These are phyloP conservation scores for Ambastaia sidthimunki DNA, from an alignment of 2,797 vertebrate species.

Conservation along the genomic window DNA sequence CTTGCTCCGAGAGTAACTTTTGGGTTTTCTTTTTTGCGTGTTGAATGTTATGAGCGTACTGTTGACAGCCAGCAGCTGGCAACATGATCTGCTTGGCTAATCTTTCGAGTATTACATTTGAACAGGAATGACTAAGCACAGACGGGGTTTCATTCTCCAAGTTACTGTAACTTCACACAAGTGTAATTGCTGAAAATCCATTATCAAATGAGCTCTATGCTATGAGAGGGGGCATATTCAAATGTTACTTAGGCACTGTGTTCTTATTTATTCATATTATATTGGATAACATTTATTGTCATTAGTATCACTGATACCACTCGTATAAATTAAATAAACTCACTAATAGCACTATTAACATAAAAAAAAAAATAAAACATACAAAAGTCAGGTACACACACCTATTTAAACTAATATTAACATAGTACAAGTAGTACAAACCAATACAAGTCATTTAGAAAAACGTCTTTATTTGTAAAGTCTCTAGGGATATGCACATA, in stretches of 20 bases:
- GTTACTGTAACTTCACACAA: conserved; percentile 4
- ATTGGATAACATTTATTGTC: background rate
- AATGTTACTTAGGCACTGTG: conserved; percentile 5
- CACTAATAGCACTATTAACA: too few species aligned
- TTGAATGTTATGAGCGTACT: background rate
- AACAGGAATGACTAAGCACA: background rate
- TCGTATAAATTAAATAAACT: background rate
- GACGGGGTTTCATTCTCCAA: conserved; percentile 4
- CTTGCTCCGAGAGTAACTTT: background rate
- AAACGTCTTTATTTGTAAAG: background rate
- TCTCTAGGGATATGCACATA: too few species aligned
- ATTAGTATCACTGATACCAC: background rate
- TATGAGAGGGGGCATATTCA: background rate
- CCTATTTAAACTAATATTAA: too few species aligned
- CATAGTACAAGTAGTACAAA: too few species aligned
- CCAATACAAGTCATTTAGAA: background rate
- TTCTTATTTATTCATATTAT: background rate
- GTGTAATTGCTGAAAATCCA: conserved; percentile 12
- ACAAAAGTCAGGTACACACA: too few species aligned
- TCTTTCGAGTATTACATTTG: background rate
- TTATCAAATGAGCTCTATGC: conserved; percentile 11
- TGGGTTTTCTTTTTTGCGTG: background rate
- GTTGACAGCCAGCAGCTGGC: background rate
- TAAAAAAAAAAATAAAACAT: too few species aligned
- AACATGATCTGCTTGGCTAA: background rate